Base-by-base conservation (phyloP, 2,888 invertebrate genomes). In the Germaria angustata region DNA sequence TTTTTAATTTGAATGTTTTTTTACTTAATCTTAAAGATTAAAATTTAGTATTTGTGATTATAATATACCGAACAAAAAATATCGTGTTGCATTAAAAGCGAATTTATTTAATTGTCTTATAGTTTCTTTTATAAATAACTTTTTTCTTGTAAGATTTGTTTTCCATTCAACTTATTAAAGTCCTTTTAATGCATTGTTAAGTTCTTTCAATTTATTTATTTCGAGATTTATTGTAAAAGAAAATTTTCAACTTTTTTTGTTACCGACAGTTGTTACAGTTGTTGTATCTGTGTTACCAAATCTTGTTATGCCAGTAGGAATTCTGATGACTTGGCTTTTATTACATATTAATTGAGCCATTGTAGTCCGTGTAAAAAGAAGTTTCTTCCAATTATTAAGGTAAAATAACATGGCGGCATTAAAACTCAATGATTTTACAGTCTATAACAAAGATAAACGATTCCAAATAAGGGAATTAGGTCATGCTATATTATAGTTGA, bases 311-410 rank as follows among this genome's bases (percentile, higher is more conserved):
- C 55, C 68, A 69, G 55, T 69, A 55, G 55, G 41, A 39, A 39
- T 51, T 41, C 34, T 69, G 34, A 7, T 22, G 44, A 55, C 34
- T 44, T 57, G 41, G 41, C 44, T 2, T 44, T 55, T 69, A 55
- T 69, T 66, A 24, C 11, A 36, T 36, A 51, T 20, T 66, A 51
- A 66, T 5, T 51, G 36, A 36, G 66, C 51, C n/a, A n/a, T 66
- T 36, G 28, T 11, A 2, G 15, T 36, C 8, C 13, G 5, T 68
- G 15, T 39, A 24, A 17, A 7, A 11, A 55, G 24, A 9, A 32
- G 17, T 7, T 15, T 22, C 8, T 22, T 59, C 28, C 46, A 22
- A 34, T n/a, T 51, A 15, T n/a, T 2, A 57, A 57, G 2, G 11
- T n/a, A 28, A 53, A 39, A 57, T 39, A 15, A 34, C 36, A 36